Evolutionary conservation across 2,888 invertebrate genomes (phyloP), one percentile per base, ranked within the genome.

Genomic region (Heteropelma amictum): DNA sequence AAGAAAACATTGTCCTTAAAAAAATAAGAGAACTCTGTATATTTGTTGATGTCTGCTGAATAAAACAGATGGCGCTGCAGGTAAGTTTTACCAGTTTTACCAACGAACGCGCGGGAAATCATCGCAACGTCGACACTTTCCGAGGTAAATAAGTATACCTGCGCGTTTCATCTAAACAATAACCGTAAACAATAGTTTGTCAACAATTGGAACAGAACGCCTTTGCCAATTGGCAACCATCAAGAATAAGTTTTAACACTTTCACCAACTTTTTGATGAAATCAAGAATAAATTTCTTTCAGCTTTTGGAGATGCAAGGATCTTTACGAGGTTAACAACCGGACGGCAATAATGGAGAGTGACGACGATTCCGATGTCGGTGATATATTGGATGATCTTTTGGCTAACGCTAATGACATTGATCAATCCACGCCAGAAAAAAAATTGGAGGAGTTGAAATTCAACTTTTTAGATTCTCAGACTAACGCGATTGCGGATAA

Each of bases 381-480:
- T 6, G 80, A 84, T 35, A 60, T 84, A 10, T 68, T 84, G 10
- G 79, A 75, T n/a, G 78, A 82, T 75, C 80, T 84, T 26, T 58
- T 84, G 45, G 80, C 79, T n/a, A 81, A 78, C 64, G 71, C 77
- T 1, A 14, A 63, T 42, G 75, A 67, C 2, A 21, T n/a, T 23
- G 28, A 54, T 8, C 45, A 47, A 10, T 14, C 12, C 19, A 6
- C 35, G 19, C 49, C 49, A 1, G 72, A 45, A 14, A 74, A 71
- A 17, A 42, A 54, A 10, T 65, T 85, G 7, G 81, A 82, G 70
- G 83, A 86, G 60, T 40, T 85, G 6, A 79, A 83, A 30, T 83
- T 83, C 38, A 85, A 84, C 78, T 88, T 88, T 71, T 60, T 87
- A n/a, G 83, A 87, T 45, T 67, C 68, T 3, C 42, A 64, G n/a